These are phyloP conservation scores for Emydocephalus ijimae DNA, from an alignment of 2,113 vertebrate species.

Conservation along the genomic window DNA sequence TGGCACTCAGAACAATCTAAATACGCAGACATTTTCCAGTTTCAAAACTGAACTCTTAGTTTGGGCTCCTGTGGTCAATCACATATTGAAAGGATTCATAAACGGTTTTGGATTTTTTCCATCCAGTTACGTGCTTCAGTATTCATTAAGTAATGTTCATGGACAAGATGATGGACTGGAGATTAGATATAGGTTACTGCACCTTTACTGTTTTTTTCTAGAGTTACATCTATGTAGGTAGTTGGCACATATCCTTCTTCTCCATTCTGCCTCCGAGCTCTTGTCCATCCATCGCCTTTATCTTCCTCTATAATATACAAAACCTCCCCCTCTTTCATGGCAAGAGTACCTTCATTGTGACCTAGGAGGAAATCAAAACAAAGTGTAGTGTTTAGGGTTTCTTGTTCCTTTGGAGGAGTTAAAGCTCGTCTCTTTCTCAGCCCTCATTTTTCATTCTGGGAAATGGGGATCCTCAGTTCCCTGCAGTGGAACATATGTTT, in stretches of 20 bases:
- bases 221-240: conserved; percentile 95
- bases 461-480: conserved; percentile 32
- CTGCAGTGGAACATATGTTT: conserved; percentile 40
- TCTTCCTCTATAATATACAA: conserved; percentile 97
- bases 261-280: conserved; percentile 91
- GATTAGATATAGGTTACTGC: conserved; percentile 99
- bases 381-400: not conserved
- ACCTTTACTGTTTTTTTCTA: conserved; percentile 99
- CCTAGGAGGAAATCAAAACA: conserved; percentile 67
- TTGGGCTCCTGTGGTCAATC: conserved; percentile 72
- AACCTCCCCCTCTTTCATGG: conserved; percentile 93
- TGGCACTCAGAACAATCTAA: conserved; percentile 48
- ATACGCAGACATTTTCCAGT: conserved; percentile 34
- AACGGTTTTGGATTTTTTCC: conserved; percentile 44
- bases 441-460: conserved; percentile 33
- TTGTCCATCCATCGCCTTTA: conserved; percentile 97
- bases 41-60: conserved; percentile 40
- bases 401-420: conserved; percentile 33
- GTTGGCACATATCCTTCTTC: conserved; percentile 98
- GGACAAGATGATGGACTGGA: conserved; percentile 60
- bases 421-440: conserved; percentile 36
- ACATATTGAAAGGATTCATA: conserved; percentile 41
- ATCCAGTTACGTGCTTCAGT: conserved; percentile 38
- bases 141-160: conserved; percentile 39
- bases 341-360: conserved; percentile 94